A percentile compares a stretch with the other conserved stretches of the same genome.
These are phyloP conservation scores for Dunckerocampus dactyliophorus DNA, from an alignment of 2,113 vertebrate genomes.

Conservation along the genomic window DNA sequence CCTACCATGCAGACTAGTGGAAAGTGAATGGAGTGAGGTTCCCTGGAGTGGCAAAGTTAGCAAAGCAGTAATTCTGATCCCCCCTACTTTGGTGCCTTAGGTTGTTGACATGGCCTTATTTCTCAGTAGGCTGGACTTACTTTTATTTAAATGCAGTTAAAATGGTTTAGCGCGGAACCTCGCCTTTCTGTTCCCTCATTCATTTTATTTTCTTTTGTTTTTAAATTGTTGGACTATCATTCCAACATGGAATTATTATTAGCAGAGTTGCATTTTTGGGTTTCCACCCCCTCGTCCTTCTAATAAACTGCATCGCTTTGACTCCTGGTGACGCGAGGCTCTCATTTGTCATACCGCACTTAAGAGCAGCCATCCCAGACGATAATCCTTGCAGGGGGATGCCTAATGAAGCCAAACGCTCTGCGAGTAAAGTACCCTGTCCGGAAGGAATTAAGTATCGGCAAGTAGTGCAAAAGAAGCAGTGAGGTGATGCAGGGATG, in stretches of 20 bases:
- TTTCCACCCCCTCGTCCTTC: neutral
- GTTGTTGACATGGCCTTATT: no score
- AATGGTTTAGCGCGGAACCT: no score
- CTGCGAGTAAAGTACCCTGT: constrained; percentile 36
- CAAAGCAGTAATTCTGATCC: no score
- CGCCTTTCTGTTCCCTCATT: no score
- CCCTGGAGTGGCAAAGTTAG: no score
- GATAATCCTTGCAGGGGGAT: constrained; percentile 34
- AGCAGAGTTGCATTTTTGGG: neutral
- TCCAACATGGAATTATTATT: neutral
- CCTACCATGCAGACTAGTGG: no score
- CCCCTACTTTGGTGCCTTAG: no score
- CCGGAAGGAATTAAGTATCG: constrained; percentile 45
- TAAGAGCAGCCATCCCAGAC: constrained; percentile 32
- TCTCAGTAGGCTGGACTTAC: no score
- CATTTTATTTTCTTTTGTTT: no score
- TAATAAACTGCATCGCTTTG: constrained; percentile 19
- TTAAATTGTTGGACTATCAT: no score
- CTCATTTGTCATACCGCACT: constrained; percentile 44
- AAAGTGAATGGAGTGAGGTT: no score
- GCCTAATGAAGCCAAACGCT: constrained; percentile 59
- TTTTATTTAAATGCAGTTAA: no score
- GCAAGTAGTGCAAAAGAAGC: constrained; percentile 42
- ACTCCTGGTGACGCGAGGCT: constrained; percentile 17
- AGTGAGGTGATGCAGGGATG: constrained; percentile 48